Base-by-base conservation (phyloP, 2,797 vertebrate genomes). In the Chromis chromis region DNA sequence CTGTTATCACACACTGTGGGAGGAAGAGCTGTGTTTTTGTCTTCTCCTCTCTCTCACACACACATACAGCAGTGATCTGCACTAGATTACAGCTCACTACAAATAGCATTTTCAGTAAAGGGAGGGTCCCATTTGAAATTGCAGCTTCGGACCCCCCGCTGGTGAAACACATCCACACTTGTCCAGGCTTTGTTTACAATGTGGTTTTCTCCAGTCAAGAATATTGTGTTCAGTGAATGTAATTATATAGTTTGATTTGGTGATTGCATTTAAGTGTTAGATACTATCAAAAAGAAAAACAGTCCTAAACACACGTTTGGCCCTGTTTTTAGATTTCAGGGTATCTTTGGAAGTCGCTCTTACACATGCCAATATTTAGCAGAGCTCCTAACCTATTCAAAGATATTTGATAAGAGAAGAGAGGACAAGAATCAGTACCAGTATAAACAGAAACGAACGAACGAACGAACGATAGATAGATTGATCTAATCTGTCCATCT, bases 1-100 rank as follows among this genome's bases (percentile, higher is more conserved):
- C 61, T 55, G 56, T 79, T 87, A 85, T 83, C 77, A 83, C 83
- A 86, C 80, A 68, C 55, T 75, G 82, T 81, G 78, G 83, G 76
- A 80, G 87, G 75, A 85, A 64, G 50, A n/a, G n/a, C n/a, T n/a
- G n/a, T n/a, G 52, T 78, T 46, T 78, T 78, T 81, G 53, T 78
- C 60, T 72, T 59, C 28, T n/a, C n/a, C n/a, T n/a, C n/a, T n/a
- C n/a, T n/a, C n/a, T n/a, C n/a, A n/a, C n/a, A n/a, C n/a, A 58
- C 71, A 48, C 42, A 75, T 44, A 42, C 44, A 58, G 28, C 22
- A n/a, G 31, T 62, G 82, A 81, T 81, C n/a, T n/a, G 4, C 33
- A 27, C 48, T 40, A 70, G 57, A 80, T 76, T 71, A 67, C 33
- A 83, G 65, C 24, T 74, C 28, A n/a, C 52, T 24, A 53, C 60